Evolutionary conservation across 2,113 vertebrate species (phyloP).

Genomic region (Cyanoliseus patagonus): DNA sequence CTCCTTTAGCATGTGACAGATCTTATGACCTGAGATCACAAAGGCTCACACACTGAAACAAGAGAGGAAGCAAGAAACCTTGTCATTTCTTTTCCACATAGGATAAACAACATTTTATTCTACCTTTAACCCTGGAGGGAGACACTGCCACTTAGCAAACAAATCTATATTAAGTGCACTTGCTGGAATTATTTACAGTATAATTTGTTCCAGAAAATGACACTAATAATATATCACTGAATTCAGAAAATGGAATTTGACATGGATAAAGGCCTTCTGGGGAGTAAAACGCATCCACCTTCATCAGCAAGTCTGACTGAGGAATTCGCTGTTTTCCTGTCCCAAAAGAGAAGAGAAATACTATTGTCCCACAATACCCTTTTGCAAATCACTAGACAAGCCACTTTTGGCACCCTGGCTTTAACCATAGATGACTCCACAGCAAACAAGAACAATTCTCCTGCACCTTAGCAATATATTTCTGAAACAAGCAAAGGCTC

Average conservation of each 20-base stretch:
- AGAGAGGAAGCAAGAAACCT: background rate
- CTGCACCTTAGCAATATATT: background rate
- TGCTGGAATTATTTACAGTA: slow-evolving; percentile 68
- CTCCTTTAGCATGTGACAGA: background rate
- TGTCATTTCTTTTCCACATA: background rate
- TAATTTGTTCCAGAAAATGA: slow-evolving; percentile 60
- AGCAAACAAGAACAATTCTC: background rate
- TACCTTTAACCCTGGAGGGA: slow-evolving; percentile 41
- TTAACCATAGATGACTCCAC: background rate
- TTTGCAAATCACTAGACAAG: background rate
- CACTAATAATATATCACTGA: slow-evolving; percentile 35
- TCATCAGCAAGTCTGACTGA: background rate
- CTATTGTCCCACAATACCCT: background rate
- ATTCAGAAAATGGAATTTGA: slow-evolving; percentile 39
- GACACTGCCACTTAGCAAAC: slow-evolving; percentile 13
- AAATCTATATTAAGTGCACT: slow-evolving; percentile 67
- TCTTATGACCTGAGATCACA: background rate
- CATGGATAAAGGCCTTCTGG: slow-evolving; percentile 6
- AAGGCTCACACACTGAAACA: background rate
- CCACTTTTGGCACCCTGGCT: background rate
- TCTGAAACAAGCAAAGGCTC: background rate
- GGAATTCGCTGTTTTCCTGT: background rate
- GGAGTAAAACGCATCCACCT: background rate
- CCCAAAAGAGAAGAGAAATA: background rate
- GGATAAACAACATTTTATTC: slow-evolving; percentile 46